phyloP scores from a whole-genome alignment of 2,113 vertebrate genomes.

The Probosciger aterrimus region DNA sequence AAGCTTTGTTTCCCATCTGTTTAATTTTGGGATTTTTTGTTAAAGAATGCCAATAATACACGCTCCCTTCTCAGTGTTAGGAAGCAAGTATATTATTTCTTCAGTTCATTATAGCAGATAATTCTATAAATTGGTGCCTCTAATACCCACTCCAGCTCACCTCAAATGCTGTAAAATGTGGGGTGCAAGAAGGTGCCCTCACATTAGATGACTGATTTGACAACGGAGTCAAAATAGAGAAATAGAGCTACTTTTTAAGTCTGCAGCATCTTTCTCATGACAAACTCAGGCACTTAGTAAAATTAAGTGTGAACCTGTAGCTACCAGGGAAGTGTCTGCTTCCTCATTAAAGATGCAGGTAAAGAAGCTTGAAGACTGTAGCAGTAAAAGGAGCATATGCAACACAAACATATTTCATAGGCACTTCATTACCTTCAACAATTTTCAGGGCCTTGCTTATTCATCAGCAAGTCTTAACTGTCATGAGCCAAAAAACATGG shows the following conservation, averaged over 20 bases:
- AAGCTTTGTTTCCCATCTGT: background rate
- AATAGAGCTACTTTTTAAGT: background rate
- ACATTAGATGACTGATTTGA: background rate
- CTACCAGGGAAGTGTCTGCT: background rate
- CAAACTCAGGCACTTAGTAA: background rate
- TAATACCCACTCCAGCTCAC: background rate
- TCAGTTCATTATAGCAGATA: background rate
- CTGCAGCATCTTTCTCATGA: background rate
- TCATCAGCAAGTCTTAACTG: conserved; percentile 9
- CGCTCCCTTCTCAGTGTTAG: background rate
- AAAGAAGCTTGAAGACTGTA: conserved; percentile 23
- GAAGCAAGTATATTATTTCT: background rate
- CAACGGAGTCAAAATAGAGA: background rate
- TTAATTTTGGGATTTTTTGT: background rate
- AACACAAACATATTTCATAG: conserved; percentile 31
- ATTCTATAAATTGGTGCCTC: background rate
- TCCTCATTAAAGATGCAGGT: conserved; percentile 33
- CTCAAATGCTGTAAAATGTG: background rate
- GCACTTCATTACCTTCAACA: conserved; percentile 52
- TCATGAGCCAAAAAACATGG: background rate
- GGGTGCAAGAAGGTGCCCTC: background rate
- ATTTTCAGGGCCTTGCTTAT: conserved; percentile 33
- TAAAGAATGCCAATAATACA: background rate
- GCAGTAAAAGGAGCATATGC: conserved; percentile 24
- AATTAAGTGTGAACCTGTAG: background rate